Evolutionary conservation across 53 echinoderm and acorn worm species (phyloP), one percentile per base, ranked within the genome.

Genomic region (Stichopus horrens): DNA sequence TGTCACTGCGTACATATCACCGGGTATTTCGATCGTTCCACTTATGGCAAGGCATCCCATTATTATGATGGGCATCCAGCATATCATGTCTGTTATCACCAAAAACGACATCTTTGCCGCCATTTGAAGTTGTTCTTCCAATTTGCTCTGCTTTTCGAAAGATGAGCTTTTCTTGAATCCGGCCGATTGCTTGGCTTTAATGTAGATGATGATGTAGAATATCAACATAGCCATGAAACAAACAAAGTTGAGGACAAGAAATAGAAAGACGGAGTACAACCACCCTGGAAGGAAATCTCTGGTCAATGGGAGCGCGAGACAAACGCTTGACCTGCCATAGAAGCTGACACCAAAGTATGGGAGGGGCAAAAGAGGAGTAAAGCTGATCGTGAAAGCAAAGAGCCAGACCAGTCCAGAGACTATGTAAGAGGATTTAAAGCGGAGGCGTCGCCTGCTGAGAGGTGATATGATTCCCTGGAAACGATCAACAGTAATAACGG

Each of bases 271-370:
- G 9, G 94, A 93, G 76, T 93, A 94, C 74, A 93, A 79, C 94
- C 94, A 94, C 60, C 94, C 94, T 5, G 90, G 88, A 14, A 79
- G 86, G 55, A 77, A 77, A 19, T 91, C 88, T 16, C 73, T 67
- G 19, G 92, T 91, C 16, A 94, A 76, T 9, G 92, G 94, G 83
- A 94, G 83, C 7, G 94, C 92, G 7, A 94, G 87, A 21, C 94
- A 94, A 11, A 94, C 94, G 76, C 94, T 92, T 5, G 92, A 92
- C 57, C 91, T 83, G 4, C 92, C 94, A 66, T 94, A 94, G 78
- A 90, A 94, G 20, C 90, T 86, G 54, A 88, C 92, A 5, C 92
- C 94, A 53, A 94, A 94, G 53, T 83, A 88, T 19, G 83, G 88
- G 22, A 83, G n/a, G 58, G 90, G 88, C 21, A 90, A 66, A 56